A percentile compares a stretch with the other conserved stretches of the same genome.
Conservation (phyloP, 2,888 invertebrate genomes). For the Iphiclides podalirius region DNA sequence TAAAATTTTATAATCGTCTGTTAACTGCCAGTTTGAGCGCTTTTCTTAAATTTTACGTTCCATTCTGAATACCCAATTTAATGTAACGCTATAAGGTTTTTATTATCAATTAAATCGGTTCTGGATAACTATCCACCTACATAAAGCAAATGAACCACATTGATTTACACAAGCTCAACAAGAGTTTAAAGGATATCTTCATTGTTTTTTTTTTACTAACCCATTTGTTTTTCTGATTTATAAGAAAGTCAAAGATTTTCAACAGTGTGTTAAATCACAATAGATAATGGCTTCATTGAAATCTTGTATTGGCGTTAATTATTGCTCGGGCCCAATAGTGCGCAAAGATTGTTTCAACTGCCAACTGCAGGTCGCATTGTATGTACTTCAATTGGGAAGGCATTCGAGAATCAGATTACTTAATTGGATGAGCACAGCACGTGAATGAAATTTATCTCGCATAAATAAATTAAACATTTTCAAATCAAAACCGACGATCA, state of each 20-base stretch:
- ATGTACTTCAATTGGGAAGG: slow-evolving; percentile 10
- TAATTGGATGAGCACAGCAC: slow-evolving; percentile 30
- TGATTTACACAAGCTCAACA: too few species aligned
- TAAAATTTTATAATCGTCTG: slow-evolving; percentile 41
- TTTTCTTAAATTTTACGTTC: slow-evolving; percentile 31
- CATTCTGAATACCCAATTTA: slow-evolving; percentile 33
- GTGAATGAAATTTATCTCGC: slow-evolving; percentile 70
- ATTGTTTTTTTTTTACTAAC: too few species aligned
- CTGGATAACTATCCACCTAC: not conserved
- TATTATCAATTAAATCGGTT: slow-evolving; percentile 25
- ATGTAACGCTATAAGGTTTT: slow-evolving; percentile 29
- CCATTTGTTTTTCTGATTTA: too few species aligned
- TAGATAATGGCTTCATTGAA: slow-evolving; percentile 20
- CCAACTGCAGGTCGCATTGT: slow-evolving; percentile 19
- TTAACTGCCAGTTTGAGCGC: slow-evolving; percentile 38
- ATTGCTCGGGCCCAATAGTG: slow-evolving; percentile 12
- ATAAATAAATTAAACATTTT: too few species aligned
- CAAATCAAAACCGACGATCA: too few species aligned
- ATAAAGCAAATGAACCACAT: too few species aligned
- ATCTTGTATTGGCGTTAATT: slow-evolving; percentile 17
- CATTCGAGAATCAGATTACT: slow-evolving; percentile 9
- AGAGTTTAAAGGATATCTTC: too few species aligned
- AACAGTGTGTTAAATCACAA: not conserved
- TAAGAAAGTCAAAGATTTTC: slow-evolving; percentile 4
- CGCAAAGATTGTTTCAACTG: slow-evolving; percentile 21